Evolutionary conservation across 2,797 vertebrate genomes (phyloP).

Genomic region (Emydoidea blandingii): DNA sequence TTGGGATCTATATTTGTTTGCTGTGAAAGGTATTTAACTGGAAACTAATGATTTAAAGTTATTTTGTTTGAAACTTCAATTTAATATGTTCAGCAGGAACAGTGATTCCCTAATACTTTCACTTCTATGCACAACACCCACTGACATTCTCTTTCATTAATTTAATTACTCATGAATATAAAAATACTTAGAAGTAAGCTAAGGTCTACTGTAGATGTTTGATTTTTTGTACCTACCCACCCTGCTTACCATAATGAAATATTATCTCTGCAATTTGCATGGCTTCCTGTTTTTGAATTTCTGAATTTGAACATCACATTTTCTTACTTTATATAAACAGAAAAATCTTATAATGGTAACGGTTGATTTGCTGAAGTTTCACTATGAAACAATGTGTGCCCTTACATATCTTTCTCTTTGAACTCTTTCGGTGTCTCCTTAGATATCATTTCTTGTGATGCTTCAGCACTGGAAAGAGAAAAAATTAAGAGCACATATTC

Average conservation of each 20-base stretch:
- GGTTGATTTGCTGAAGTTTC: background rate
- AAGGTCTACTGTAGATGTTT: background rate
- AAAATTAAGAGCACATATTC: conserved; percentile 11
- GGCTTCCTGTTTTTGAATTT: background rate
- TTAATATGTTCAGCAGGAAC: background rate
- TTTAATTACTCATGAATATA: background rate
- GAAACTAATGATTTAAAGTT: rapidly evolving
- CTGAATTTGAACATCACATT: background rate
- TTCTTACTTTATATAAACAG: background rate
- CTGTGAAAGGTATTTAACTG: background rate
- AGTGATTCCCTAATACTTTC: background rate
- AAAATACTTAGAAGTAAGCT: conserved; percentile 1
- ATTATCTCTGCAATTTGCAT: background rate
- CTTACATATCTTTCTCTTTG: conserved; percentile 72
- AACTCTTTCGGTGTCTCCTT: conserved; percentile 57
- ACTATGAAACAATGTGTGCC: background rate
- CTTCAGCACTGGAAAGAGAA: conserved; percentile 59
- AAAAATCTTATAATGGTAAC: background rate
- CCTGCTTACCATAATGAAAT: background rate
- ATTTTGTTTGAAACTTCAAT: background rate
- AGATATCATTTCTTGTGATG: background rate
- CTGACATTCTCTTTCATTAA: background rate
- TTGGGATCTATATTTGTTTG: background rate
- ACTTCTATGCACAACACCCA: background rate
- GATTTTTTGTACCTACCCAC: background rate